A percentile compares a stretch with the other conserved stretches of the same genome.
phyloP scores from a whole-genome alignment of 2,888 invertebrate genomes.

The Trisateles emortualis region DNA sequence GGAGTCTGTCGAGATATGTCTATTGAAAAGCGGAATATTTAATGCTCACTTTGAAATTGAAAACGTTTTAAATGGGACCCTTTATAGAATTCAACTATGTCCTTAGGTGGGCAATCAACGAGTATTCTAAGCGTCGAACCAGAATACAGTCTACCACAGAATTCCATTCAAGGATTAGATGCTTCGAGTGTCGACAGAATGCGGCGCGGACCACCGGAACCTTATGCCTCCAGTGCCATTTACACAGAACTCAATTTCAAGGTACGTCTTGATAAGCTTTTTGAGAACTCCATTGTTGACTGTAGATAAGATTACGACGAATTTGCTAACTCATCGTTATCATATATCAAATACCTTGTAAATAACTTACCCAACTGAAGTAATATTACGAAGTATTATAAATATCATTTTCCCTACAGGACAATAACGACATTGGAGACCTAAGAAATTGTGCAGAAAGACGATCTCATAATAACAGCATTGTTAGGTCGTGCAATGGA shows the following conservation, averaged over 20 bases:
- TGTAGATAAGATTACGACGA: constrained; percentile 69
- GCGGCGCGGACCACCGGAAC: constrained; percentile 79
- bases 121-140: constrained; percentile 80
- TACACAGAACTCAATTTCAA: constrained; percentile 86
- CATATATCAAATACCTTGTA: constrained; percentile 46
- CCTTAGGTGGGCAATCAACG: constrained; percentile 77
- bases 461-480: constrained; percentile 84
- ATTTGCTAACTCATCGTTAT: constrained; percentile 66
- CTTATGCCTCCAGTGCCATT: constrained; percentile 83
- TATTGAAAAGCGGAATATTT: constrained; percentile 12
- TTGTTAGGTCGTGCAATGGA: constrained; percentile 83
- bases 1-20: constrained; percentile 10
- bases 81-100: constrained; percentile 29
- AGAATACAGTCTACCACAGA: constrained; percentile 82
- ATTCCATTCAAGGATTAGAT: constrained; percentile 81
- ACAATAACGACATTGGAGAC: constrained; percentile 80
- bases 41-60: constrained; percentile 13
- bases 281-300: constrained; percentile 63
- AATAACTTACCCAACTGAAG: constrained; percentile 21
- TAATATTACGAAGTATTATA: constrained; percentile 25
- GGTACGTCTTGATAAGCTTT: constrained; percentile 77
- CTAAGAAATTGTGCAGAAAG: constrained; percentile 79
- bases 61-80: constrained; percentile 18
- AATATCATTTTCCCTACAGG: constrained; percentile 72
- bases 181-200: constrained; percentile 78